Conservation (phyloP, 2,113 vertebrate species). For the Gavia stellata region DNA sequence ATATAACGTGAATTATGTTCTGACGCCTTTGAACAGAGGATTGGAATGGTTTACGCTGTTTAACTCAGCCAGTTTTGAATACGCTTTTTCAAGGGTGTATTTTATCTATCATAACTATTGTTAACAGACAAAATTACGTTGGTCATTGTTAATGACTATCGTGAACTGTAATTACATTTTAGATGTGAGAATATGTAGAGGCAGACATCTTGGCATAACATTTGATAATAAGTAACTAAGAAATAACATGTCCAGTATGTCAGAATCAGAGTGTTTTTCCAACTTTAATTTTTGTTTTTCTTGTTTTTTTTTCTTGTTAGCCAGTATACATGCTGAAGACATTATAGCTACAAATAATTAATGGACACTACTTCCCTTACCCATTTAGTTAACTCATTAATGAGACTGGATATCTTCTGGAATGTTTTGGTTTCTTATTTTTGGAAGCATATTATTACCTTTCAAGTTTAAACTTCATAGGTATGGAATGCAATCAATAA, state of each 20-base stretch:
- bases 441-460: neutral
- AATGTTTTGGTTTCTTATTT: neutral
- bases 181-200: neutral
- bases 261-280: neutral
- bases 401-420: neutral
- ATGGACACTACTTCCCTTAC: neutral
- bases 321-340: neutral
- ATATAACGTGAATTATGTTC: neutral
- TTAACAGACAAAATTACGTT: neutral
- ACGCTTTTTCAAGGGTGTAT: neutral
- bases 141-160: neutral
- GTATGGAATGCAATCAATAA: neutral
- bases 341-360: neutral
- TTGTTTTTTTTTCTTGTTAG: neutral
- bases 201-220: neutral
- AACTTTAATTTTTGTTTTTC: neutral
- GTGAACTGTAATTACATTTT: neutral
- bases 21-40: neutral
- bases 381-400: neutral
- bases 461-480: neutral
- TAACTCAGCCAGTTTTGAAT: neutral
- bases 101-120: neutral
- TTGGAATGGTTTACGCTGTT: neutral
- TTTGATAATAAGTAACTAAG: neutral
- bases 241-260: neutral